A percentile compares a stretch with the other conserved stretches of the same genome.
Conservation (phyloP, 2,113 vertebrate species). For the Rhadina sibilatrix region DNA sequence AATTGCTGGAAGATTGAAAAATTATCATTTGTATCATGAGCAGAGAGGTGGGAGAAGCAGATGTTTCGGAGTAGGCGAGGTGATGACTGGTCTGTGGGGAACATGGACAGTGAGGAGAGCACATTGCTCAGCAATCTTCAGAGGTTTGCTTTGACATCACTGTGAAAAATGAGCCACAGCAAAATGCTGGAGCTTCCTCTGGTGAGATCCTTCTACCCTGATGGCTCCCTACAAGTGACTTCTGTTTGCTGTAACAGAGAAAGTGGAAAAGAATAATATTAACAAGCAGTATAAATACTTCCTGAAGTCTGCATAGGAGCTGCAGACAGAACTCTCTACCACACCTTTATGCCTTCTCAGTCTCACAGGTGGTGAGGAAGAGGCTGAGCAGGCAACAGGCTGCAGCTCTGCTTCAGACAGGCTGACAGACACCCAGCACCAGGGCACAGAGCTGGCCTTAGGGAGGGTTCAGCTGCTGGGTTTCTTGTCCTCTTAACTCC, state of each 20-base stretch:
- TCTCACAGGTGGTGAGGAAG: neutral
- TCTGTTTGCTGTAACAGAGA: neutral
- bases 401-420: neutral
- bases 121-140: neutral
- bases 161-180: neutral
- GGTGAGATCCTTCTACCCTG: neutral
- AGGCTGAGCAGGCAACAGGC: neutral
- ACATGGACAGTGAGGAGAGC: neutral
- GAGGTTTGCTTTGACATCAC: neutral
- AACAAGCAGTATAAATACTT: neutral
- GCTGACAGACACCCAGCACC: neutral
- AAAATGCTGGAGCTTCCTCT: neutral
- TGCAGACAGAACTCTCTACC: neutral
- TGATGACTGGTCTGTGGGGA: neutral
- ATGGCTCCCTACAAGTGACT: neutral
- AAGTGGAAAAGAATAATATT: neutral
- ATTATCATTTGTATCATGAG: neutral
- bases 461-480: neutral
- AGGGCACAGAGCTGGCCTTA: neutral
- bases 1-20: constrained; percentile 35
- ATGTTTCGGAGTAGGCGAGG: neutral
- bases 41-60: constrained; percentile 28
- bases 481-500: neutral
- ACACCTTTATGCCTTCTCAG: neutral
- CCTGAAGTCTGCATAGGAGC: neutral